phyloP scores from a whole-genome alignment of 1,140 invertebrate species.

The Polypedilum vanderplanki region DNA sequence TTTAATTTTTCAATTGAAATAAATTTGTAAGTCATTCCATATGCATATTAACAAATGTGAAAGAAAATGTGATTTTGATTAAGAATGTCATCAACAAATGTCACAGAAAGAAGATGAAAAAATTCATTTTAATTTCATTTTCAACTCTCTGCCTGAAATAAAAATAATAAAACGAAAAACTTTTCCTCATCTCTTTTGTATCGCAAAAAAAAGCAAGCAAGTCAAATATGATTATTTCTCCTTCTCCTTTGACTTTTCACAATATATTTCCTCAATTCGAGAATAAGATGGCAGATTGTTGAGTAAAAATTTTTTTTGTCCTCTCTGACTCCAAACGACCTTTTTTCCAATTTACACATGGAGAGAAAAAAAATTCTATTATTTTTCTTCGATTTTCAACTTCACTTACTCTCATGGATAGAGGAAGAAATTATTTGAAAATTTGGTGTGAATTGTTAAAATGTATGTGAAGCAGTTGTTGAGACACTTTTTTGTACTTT shows the following conservation, averaged over 20 bases:
- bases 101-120: conserved; percentile 21
- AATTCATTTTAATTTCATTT: conserved; percentile 28
- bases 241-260: neutral
- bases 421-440: neutral
- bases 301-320: neutral
- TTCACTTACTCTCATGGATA: neutral
- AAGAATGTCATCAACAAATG: conserved; percentile 26
- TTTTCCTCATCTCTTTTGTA: neutral
- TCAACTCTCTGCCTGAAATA: no score
- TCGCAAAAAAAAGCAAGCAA: no score
- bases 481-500: neutral
- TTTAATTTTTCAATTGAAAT: no score
- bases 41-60: neutral
- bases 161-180: neutral
- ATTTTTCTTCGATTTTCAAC: neutral
- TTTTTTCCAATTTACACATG: neutral
- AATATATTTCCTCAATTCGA: neutral
- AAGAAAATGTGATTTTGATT: conserved; percentile 25
- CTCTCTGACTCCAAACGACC: neutral
- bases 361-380: neutral
- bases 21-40: no score
- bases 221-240: neutral
- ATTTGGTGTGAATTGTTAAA: neutral
- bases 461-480: conserved; percentile 1
- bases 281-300: neutral